Conservation (phyloP, 2,888 invertebrate species). For the Corythucha ciliata region DNA sequence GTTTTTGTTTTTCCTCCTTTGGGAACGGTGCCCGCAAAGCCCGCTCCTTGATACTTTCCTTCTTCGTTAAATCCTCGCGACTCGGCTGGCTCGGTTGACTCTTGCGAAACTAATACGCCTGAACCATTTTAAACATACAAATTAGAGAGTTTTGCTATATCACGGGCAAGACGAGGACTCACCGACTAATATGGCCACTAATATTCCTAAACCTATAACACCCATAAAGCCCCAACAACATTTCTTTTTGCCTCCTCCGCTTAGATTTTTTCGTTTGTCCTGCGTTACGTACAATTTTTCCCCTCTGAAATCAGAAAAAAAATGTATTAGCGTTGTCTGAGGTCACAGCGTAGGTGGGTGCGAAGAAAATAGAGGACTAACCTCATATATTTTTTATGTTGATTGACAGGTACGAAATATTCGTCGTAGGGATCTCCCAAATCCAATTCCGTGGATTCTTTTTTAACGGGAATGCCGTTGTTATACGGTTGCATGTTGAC, state of each 20-base stretch:
- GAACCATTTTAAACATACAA: slow-evolving; percentile 8
- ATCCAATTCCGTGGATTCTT: slow-evolving; percentile 53
- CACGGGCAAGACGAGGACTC: slow-evolving; percentile 18
- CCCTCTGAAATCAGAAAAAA: slow-evolving; percentile 52
- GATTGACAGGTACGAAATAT: slow-evolving; percentile 76
- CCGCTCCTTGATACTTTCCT: slow-evolving; percentile 37
- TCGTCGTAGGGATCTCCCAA: slow-evolving; percentile 67
- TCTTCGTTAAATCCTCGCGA: slow-evolving; percentile 46
- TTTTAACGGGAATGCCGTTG: slow-evolving; percentile 49
- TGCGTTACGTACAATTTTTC: slow-evolving; percentile 74
- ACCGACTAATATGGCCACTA: slow-evolving; percentile 61
- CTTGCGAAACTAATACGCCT: slow-evolving; percentile 59
- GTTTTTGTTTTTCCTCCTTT: no score
- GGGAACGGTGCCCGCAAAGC: slow-evolving; percentile 25
- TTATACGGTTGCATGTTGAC: slow-evolving; percentile 60
- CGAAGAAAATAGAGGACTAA: slow-evolving; percentile 41
- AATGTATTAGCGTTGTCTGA: background rate
- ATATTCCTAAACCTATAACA: slow-evolving; percentile 53
- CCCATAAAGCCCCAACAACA: slow-evolving; percentile 61
- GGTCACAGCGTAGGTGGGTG: background rate
- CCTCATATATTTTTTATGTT: slow-evolving; percentile 78
- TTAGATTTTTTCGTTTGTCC: slow-evolving; percentile 49
- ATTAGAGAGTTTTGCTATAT: slow-evolving; percentile 37
- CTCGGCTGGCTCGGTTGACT: slow-evolving; percentile 51
- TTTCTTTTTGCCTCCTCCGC: slow-evolving; percentile 35